These are phyloP conservation scores for Drosophila picticornis DNA, from an alignment of 2,888 invertebrate species.

Conservation along the genomic window DNA sequence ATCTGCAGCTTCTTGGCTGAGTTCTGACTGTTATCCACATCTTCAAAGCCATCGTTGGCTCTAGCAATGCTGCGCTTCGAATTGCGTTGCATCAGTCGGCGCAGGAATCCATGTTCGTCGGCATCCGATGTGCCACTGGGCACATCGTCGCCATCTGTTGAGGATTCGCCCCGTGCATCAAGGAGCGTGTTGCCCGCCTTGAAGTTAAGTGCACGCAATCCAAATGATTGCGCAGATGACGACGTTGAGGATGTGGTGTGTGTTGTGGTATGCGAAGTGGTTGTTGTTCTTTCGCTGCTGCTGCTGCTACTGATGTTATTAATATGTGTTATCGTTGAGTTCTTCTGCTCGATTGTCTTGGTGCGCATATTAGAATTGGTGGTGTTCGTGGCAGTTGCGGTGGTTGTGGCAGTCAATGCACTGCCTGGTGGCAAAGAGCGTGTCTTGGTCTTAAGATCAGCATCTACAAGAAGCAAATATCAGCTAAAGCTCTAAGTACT, in stretches of 20 bases:
- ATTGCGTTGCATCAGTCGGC: slow-evolving; percentile 89
- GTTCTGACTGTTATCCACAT: slow-evolving; percentile 77
- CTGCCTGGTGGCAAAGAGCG: slow-evolving; percentile 84
- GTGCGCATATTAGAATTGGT: slow-evolving; percentile 35
- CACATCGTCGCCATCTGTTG: slow-evolving; percentile 73
- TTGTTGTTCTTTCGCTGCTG: slow-evolving; percentile 12
- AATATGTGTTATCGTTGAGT: slow-evolving; percentile 8
- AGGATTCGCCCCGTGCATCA: slow-evolving; percentile 68
- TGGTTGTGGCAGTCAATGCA: slow-evolving; percentile 66
- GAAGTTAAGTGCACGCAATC: slow-evolving; percentile 63
- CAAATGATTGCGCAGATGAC: slow-evolving; percentile 53
- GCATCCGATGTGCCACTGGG: slow-evolving; percentile 56
- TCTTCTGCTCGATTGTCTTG: slow-evolving; percentile 57
- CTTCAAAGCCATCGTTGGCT: slow-evolving; percentile 75
- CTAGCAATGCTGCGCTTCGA: slow-evolving; percentile 90
- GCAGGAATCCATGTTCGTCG: slow-evolving; percentile 88
- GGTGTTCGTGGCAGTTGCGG: slow-evolving; percentile 19
- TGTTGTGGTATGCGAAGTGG: slow-evolving; percentile 14
- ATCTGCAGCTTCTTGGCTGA: slow-evolving; percentile 80
- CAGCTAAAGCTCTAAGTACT: background rate
- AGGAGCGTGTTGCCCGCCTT: slow-evolving; percentile 71
- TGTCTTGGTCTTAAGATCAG: slow-evolving; percentile 81
- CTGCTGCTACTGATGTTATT: slow-evolving; percentile 2
- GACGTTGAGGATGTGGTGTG: slow-evolving; percentile 20
- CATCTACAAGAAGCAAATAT: slow-evolving; percentile 36